Base-by-base conservation (phyloP, 2,797 vertebrate genomes). In the Catamblyrhynchus diadema region DNA sequence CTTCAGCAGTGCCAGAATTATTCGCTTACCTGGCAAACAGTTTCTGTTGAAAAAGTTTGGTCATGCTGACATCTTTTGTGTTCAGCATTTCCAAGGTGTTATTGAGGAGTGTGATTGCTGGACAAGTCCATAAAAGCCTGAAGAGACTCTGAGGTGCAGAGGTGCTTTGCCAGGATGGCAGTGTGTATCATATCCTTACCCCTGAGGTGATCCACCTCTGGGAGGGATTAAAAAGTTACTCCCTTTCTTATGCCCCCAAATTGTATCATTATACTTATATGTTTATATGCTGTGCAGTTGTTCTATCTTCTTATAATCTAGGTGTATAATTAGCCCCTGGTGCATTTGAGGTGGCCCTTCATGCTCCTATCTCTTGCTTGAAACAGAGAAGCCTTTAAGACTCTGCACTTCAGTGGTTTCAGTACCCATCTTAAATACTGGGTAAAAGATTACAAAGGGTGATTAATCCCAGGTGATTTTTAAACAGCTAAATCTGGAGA, bases 111-210 rank as follows among this genome's bases (percentile, higher is more conserved):
- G 1, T 33, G 54, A 66, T 30, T 72, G 23, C 0, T 3, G 72
- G 47, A 74, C 6, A 79, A 69, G 69, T 57, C 57, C 47, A 20
- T 64, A 67, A 86, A 90, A 88, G 14, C 35, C 57, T 54, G 27
- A 69, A 72, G 59, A 61, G 30, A 11, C 23, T 41, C 53, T 57
- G 33, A 57, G 30, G 32, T 33, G 10, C 53, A 50, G 33, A 50
- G 27, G 28, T 32, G 9, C 35, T 79, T 75, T 81, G 30, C 54
- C 54, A 86, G 73, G 71, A 67, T 21, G 25, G 5, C 35, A 54
- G 30, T 42, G 73, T 81, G 11, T 30, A 25, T 51, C 0, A 0
- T 41, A 32, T 6, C 2, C 5, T 73, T 48, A 60, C 3, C 3
- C 19, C 35, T 17, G 14, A 65, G 65, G 17, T 54, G 7, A 47